A percentile compares a stretch with the other conserved stretches of the same genome.
These are phyloP conservation scores for Scaptomyza reducta DNA, from an alignment of 2,888 invertebrate genomes.

Conservation along the genomic window DNA sequence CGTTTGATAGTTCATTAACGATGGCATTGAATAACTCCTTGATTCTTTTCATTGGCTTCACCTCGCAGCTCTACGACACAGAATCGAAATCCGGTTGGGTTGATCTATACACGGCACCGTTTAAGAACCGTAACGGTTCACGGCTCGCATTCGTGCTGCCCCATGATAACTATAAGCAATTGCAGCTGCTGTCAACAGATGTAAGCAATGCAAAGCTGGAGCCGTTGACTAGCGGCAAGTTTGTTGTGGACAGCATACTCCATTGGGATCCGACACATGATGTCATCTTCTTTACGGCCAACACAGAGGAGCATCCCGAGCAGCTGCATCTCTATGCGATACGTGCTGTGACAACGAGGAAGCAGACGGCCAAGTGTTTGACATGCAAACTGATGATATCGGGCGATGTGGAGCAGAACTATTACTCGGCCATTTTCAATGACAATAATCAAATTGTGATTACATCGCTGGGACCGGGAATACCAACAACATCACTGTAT, in stretches of 20 bases:
- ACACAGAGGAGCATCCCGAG: constrained; percentile 89
- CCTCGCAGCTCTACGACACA: constrained; percentile 67
- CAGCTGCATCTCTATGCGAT: constrained; percentile 92
- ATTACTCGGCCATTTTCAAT: constrained; percentile 88
- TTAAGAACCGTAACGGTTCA: constrained; percentile 88
- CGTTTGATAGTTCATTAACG: too few species aligned
- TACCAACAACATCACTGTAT: constrained; percentile 90
- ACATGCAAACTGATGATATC: constrained; percentile 87
- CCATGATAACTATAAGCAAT: constrained; percentile 88
- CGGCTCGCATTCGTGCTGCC: constrained; percentile 90
- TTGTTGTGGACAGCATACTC: constrained; percentile 90
- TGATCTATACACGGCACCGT: constrained; percentile 90
- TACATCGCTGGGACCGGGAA: constrained; percentile 92
- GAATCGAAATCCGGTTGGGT: constrained; percentile 88
- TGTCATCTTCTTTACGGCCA: constrained; percentile 93
- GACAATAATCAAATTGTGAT: constrained; percentile 89
- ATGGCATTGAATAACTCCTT: too few species aligned
- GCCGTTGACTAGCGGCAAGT: constrained; percentile 87
- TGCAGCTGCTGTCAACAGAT: constrained; percentile 86
- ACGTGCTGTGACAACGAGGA: constrained; percentile 84
- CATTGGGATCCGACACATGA: constrained; percentile 89
- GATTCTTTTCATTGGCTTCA: neutral
- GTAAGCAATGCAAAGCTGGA: constrained; percentile 67
- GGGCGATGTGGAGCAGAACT: constrained; percentile 79
- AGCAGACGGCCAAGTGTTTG: constrained; percentile 87